Evolutionary conservation across 1,140 invertebrate genomes (phyloP).

Genomic region (Eupeodes corollae): DNA sequence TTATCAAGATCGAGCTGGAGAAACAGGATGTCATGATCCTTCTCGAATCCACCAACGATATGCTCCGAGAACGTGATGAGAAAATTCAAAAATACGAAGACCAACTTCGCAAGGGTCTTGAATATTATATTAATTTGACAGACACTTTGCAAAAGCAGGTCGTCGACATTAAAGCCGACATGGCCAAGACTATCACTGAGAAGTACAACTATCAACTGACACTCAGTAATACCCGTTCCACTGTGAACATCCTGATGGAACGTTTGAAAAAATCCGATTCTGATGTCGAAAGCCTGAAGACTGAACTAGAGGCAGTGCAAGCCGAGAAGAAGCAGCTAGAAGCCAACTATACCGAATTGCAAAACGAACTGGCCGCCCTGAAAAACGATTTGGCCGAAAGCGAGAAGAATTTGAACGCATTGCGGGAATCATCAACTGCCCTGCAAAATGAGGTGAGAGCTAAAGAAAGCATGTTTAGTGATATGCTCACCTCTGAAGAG

Average conservation of each 20-base stretch:
- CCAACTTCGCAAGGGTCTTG: constrained; percentile 31
- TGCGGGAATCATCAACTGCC: constrained; percentile 24
- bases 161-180: constrained; percentile 32
- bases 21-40: constrained; percentile 39
- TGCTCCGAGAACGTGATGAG: constrained; percentile 31
- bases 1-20: constrained; percentile 41
- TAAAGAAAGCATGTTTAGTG: constrained; percentile 35
- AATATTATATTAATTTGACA: constrained; percentile 31
- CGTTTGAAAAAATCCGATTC: constrained; percentile 40
- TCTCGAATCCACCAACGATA: constrained; percentile 33
- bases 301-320: constrained; percentile 38
- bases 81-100: constrained; percentile 37
- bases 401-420: constrained; percentile 17
- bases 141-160: constrained; percentile 31
- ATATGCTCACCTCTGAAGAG: constrained; percentile 32
- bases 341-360: constrained; percentile 32
- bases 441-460: constrained; percentile 33
- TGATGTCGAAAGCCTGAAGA: constrained; percentile 42
- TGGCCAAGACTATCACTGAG: constrained; percentile 35
- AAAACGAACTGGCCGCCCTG: constrained; percentile 30
- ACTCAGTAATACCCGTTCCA: constrained; percentile 38
- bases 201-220: constrained; percentile 41
- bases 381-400: constrained; percentile 32
- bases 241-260: constrained; percentile 41
- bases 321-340: constrained; percentile 37